Percentiles rank a stretch among this genome's conserved stretches.
Conservation (phyloP, 2,113 vertebrate genomes). For the Eretmochelys imbricata region DNA sequence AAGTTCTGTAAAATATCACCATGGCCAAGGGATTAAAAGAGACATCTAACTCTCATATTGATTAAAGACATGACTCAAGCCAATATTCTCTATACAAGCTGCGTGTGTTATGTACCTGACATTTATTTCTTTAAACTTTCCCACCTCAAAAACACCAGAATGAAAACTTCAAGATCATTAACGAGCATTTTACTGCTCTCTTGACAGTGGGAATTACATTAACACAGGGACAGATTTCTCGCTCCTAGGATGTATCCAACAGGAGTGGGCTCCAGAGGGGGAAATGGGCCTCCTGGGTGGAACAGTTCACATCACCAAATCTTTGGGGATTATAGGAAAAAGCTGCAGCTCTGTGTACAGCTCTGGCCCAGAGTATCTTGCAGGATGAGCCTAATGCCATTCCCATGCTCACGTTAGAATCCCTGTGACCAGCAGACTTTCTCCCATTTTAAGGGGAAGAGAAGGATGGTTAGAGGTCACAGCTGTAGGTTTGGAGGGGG, state of each 20-base stretch:
- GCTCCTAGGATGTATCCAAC: neutral
- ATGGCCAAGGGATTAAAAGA: slow-evolving; percentile 34
- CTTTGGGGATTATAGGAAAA: neutral
- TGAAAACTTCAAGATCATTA: neutral
- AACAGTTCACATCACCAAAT: neutral
- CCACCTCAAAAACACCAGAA: neutral
- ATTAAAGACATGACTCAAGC: slow-evolving; percentile 11
- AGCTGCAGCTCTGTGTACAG: neutral
- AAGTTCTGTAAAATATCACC: slow-evolving; percentile 67
- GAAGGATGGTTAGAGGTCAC: neutral
- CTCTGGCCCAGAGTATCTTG: neutral
- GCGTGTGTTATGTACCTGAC: neutral
- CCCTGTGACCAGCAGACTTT: neutral
- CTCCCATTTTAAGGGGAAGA: neutral
- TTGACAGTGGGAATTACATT: slow-evolving; percentile 6
- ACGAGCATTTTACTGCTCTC: neutral
- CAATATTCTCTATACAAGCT: neutral
- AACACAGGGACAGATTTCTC: slow-evolving; percentile 33
- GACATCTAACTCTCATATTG: neutral
- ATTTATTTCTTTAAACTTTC: slow-evolving; percentile 24
- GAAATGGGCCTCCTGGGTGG: slow-evolving; percentile 15
- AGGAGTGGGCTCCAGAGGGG: neutral
- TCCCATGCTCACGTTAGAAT: neutral
- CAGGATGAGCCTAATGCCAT: neutral
- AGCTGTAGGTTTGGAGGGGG: neutral